Base-by-base conservation (phyloP, 2,888 invertebrate species). In the Amphipyra berbera region DNA sequence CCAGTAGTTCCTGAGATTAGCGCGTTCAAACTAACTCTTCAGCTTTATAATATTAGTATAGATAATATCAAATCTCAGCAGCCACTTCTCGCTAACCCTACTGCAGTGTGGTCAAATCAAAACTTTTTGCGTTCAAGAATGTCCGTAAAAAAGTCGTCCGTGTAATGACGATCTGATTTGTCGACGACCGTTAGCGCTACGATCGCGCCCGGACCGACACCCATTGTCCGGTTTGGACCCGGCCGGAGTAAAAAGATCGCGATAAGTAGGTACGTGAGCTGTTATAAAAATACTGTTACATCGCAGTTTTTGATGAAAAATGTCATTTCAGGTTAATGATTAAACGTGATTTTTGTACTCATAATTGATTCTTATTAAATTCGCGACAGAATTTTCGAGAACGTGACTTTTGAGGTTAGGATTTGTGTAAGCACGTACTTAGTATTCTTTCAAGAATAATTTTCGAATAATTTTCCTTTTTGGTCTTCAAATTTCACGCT, bases 91-190 rank as follows among this genome's bases (percentile, higher is more conserved):
- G 6, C 1, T 13, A 0, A 1, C n/a, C 46, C 7, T 27, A 80
- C 82, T 87, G 67, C 50, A 82, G 68, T 76, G 76, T 81, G 82
- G 80, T 83, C 85, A 84, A 84, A 85, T 84, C 82, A 74, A 78
- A 81, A 80, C 79, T 88, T 90, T 90, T 90, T 89, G 84, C 85
- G 77, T 76, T 66, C 61, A 84, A 85, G 87, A 87, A 89, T 85
- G 88, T 76, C 78, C 78, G 83, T 83, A 85, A 89, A 85, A 88
- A 89, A 88, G 82, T 78, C 69, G 60, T 61, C 79, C 88, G 86
- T 87, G 89, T 90, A 92, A 91, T 90, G 88, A 86, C 88, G 80
- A 86, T 86, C 86, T 82, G 86, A 85, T 88, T 83, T 83, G 80
- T 81, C 59, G 79, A 75, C 61, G 77, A 88, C 91, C 91, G 90